A percentile compares a stretch with the other conserved stretches of the same genome.
phyloP scores from a whole-genome alignment of 2,888 invertebrate genomes.

The Apamea anceps region DNA sequence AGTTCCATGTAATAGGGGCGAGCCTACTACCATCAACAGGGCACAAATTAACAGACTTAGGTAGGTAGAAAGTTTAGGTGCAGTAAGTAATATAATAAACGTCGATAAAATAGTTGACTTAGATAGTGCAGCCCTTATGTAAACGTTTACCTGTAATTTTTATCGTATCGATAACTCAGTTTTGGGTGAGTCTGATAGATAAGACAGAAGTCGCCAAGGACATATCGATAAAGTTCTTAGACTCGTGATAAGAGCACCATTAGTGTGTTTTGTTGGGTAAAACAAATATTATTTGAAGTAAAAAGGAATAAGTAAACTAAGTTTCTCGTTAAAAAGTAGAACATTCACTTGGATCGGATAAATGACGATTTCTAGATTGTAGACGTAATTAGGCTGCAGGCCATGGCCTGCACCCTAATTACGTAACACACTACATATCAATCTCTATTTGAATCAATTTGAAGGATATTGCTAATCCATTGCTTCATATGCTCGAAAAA shows the following conservation, averaged over 20 bases:
- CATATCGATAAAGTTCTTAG: conserved; percentile 61
- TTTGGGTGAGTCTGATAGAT: conserved; percentile 73
- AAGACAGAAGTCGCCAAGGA: conserved; percentile 71
- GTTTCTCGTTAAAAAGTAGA: background rate
- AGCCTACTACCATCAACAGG: background rate
- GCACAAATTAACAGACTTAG: too few relatives aligned
- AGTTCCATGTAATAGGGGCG: background rate
- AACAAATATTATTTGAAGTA: conserved; percentile 33
- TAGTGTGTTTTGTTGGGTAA: conserved; percentile 18
- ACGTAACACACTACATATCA: too few relatives aligned
- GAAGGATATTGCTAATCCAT: too few relatives aligned
- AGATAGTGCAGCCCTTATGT: conserved; percentile 62
- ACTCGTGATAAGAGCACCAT: conserved; percentile 51
- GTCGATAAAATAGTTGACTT: conserved; percentile 43
- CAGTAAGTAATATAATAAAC: conserved; percentile 45
- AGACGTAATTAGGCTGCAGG: too few relatives aligned
- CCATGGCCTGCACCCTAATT: too few relatives aligned
- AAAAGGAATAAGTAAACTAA: background rate
- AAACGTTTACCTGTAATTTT: conserved; percentile 61
- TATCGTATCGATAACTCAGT: conserved; percentile 60
- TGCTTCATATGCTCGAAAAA: too few relatives aligned
- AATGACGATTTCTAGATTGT: background rate
- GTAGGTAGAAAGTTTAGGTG: too few relatives aligned
- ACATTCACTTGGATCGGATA: background rate
- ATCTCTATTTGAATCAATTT: too few relatives aligned